Evolutionary conservation across 2,888 invertebrate genomes (phyloP).

Genomic region (Lasioglossum oenotherae): DNA sequence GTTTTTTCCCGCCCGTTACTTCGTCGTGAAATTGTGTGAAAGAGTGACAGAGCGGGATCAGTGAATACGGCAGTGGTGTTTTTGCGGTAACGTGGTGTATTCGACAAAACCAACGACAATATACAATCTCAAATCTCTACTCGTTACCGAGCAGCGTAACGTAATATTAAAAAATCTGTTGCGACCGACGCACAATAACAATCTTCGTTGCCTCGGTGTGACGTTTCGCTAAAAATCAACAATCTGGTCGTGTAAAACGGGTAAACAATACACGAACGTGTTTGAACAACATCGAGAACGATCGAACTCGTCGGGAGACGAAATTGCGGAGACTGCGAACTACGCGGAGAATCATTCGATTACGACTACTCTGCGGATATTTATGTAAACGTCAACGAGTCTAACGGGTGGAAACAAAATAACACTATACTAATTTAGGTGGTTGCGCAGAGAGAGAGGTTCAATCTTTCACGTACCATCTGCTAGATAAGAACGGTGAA

Average conservation of each 20-base stretch:
- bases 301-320: conserved; percentile 40
- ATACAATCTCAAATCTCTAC: conserved; percentile 69
- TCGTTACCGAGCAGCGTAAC: conserved; percentile 47
- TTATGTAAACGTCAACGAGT: not conserved
- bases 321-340: conserved; percentile 29
- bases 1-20: conserved; percentile 63
- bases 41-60: conserved; percentile 75
- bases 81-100: conserved; percentile 79
- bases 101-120: conserved; percentile 69
- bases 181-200: conserved; percentile 47
- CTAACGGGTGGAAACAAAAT: not conserved
- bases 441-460: not conserved
- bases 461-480: not conserved
- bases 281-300: not conserved
- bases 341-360: not conserved
- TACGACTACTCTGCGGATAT: not conserved
- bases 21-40: conserved; percentile 28
- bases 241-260: conserved; percentile 7
- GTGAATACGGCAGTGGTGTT: conserved; percentile 81
- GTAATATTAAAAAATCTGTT: conserved; percentile 52
- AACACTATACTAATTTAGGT: not conserved
- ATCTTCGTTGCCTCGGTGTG: conserved; percentile 79
- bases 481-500: not conserved
- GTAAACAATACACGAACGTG: not conserved
- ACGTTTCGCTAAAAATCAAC: conserved; percentile 55